Conservation (phyloP, 2,797 vertebrate species). For the Enteromius treurensis region DNA sequence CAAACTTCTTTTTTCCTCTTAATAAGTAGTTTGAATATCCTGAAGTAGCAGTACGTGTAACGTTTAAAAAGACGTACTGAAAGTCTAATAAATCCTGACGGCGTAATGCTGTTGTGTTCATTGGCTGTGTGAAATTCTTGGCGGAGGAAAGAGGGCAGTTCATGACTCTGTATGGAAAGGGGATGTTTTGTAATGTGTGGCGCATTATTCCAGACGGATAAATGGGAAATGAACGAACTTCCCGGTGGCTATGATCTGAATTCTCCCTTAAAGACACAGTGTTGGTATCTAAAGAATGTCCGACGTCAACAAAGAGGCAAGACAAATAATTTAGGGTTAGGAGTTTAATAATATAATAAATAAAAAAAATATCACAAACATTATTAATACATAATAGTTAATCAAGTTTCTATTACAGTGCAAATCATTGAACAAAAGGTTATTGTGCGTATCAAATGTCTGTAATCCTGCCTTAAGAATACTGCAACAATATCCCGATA, state of each 20-base stretch:
- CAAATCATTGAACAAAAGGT: not conserved
- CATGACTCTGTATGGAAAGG: constrained; percentile 51
- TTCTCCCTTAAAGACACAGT: constrained; percentile 55
- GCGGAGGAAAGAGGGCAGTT: constrained; percentile 49
- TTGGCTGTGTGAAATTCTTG: constrained; percentile 27
- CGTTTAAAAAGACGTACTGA: constrained; percentile 10
- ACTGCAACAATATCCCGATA: constrained; percentile 3
- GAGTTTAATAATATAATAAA: constrained; percentile 36
- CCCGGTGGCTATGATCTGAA: constrained; percentile 43
- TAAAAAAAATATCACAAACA: constrained; percentile 31
- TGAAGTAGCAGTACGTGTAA: not conserved
- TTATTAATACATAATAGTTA: constrained; percentile 10
- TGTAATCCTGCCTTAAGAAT: constrained; percentile 37
- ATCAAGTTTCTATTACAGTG: not conserved
- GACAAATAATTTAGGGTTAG: not conserved
- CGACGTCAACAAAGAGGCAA: not conserved
- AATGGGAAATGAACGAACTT: constrained; percentile 60
- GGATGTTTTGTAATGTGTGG: constrained; percentile 59
- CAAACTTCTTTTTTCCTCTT: not conserved
- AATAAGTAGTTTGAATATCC: no score
- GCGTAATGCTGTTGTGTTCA: constrained; percentile 27
- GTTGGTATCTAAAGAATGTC: constrained; percentile 1
- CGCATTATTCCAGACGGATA: constrained; percentile 44
- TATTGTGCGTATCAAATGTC: not conserved
- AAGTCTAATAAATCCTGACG: constrained; percentile 22